Evolutionary conservation across 2,888 invertebrate genomes (phyloP), one percentile per base, ranked within the genome.

Genomic region (Dione vanillae): DNA sequence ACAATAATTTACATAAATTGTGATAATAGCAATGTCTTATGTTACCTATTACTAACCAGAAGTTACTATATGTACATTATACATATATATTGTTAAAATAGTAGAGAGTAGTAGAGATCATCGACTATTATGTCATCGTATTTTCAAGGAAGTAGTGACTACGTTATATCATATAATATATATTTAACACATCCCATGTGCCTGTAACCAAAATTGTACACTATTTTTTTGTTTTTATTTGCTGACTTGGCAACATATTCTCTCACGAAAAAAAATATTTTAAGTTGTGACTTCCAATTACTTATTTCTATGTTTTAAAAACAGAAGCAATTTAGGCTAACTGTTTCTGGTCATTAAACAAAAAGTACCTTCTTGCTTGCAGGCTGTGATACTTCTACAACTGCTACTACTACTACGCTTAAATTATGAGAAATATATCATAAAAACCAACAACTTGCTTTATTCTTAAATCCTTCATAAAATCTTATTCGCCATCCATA

Each of bases 321-420:
- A 27, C 27, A 27, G 27, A 27, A 27, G 27, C 27, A 3, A 27
- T 27, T 27, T 27, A 3, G 27, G 27, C 27, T 27, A 47, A 47
- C 1, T 16, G 47, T 9, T 16, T 16, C 47, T 9, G 9, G 14
- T 54, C 1, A 35, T n/a, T n/a, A 52, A n/a, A n/a, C 52, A 35
- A 1, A 35, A 35, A 9, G 27, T 9, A 27, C 14, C 20, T 20
- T 35, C n/a, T 52, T 52, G 35, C 27, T 37, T 54, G 35, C 35
- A 54, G 54, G 14, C 52, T 52, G 52, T 52, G 52, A 52, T 52
- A 52, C 35, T 14, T 52, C 35, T 52, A n/a, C n/a, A n/a, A n/a
- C n/a, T 52, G 52, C 27, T 52, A 52, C 35, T 14, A 35, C 35
- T 52, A 16, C 35, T 54, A 54, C n/a, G 54, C n/a, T 8, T 20